Evolutionary conservation across 1,140 invertebrate species (phyloP).

Genomic region (Drosophila mayri): DNA sequence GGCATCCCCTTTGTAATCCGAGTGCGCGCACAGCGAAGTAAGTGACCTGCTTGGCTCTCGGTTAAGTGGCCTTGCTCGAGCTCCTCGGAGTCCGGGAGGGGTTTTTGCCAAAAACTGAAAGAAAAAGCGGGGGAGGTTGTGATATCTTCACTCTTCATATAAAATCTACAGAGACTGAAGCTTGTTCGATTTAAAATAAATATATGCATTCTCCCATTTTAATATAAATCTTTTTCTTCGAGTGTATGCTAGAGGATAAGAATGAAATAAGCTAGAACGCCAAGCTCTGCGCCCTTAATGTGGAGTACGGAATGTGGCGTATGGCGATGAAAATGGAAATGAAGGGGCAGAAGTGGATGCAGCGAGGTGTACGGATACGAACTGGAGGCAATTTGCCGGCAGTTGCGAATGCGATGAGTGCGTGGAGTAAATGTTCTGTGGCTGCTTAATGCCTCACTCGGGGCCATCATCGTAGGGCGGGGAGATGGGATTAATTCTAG

Average conservation of each 20-base stretch:
- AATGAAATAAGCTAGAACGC: conserved; percentile 36
- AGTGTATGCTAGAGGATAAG: conserved; percentile 35
- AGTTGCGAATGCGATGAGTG: conserved; percentile 53
- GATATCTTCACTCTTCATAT: background rate
- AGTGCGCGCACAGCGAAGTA: conserved; percentile 67
- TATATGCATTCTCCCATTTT: background rate
- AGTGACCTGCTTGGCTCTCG: conserved; percentile 73
- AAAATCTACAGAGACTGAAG: background rate
- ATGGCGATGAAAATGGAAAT: conserved; percentile 7
- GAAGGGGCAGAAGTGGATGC: conserved; percentile 29
- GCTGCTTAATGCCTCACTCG: conserved; percentile 44
- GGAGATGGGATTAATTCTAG: conserved; percentile 15
- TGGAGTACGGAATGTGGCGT: conserved; percentile 28
- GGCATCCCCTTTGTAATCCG: conserved; percentile 78
- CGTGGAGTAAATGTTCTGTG: conserved; percentile 37
- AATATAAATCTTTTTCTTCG: background rate
- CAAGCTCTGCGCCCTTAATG: conserved; percentile 7
- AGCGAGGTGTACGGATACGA: conserved; percentile 48
- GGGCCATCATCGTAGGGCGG: conserved; percentile 16
- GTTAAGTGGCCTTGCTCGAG: conserved; percentile 69
- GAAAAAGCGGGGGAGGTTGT: background rate
- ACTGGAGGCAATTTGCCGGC: conserved; percentile 57
- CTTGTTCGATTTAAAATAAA: background rate
- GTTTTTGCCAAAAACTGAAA: background rate
- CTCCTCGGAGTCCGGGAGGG: conserved; percentile 6